Base-by-base conservation (phyloP, 2,797 vertebrate species). In the Anabas testudineus region DNA sequence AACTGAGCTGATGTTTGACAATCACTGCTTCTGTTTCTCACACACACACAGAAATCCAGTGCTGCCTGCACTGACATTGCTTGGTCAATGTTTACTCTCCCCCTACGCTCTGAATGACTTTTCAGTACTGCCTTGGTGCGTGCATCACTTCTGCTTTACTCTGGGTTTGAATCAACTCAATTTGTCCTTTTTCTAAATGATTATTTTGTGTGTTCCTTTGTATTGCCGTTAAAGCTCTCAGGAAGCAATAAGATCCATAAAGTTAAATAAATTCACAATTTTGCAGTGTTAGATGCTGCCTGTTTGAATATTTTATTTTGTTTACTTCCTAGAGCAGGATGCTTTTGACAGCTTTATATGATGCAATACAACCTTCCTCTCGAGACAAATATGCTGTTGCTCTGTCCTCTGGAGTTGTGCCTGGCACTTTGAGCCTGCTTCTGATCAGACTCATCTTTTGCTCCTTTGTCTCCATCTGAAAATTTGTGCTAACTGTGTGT, bases 141-240 rank as follows among this genome's bases (percentile, higher is more conserved):
- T 88, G 83, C 87, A 88, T 91, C 90, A 92, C 92, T 92, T 92
- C 89, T 92, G 92, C 92, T 92, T 92, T 81, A 86, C 77, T 90
- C 78, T 90, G 83, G 89, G 74, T 90, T 91, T 80, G 67, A 88
- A 88, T 89, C 74, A 78, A 76, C 79, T 88, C 85, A 72, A 57
- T 74, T 85, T 87, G 60, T 59, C 78, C 75, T 83, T 87, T 76
- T 71, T 83, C 61, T 70, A 53, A 84, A 69, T 86, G 73, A 73
- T 90, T 86, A 70, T 83, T 84, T 80, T 79, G 15, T 72, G 71
- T 82, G 53, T 87, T 84, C 48, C 63, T 87, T 78, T 86, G 87
- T 90, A 91, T 92, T 93, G 88, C 74, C 89, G 88, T 89, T 90
- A 90, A 91, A 91, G 90, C 93, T 93, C 92, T 88, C 90, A 55